A percentile compares a stretch with the other conserved stretches of the same genome.
Evolutionary conservation across 2,113 vertebrate genomes (phyloP).

Genomic region (Ictidomys tridecemlineatus): DNA sequence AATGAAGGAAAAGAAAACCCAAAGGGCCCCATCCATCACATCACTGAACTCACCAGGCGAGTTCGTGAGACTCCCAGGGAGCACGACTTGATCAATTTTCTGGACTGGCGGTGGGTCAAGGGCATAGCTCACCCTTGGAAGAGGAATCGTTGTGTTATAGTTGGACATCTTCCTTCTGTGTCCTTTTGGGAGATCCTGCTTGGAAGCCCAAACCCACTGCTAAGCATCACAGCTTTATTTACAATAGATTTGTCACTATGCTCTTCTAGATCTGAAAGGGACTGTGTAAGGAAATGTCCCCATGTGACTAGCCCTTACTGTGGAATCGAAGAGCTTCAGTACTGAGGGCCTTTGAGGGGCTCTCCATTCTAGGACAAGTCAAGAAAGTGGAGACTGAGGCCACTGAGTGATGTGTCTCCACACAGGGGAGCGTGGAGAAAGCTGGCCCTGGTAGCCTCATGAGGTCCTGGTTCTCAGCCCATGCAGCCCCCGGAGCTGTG

Average conservation of each 20-base stretch:
- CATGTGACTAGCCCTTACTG: not conserved
- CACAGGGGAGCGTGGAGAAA: accelerated
- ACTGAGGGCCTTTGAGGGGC: not conserved
- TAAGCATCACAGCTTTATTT: not conserved
- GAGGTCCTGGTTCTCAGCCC: not conserved
- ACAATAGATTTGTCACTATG: not conserved
- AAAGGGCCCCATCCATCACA: not conserved
- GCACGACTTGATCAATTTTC: not conserved
- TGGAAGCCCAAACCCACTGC: not conserved
- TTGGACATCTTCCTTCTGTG: not conserved
- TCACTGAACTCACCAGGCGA: not conserved
- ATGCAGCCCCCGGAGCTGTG: not conserved
- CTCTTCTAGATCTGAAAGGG: not conserved
- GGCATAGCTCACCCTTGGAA: not conserved
- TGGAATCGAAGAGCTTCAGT: not conserved
- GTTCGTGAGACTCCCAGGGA: not conserved
- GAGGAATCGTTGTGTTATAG: not conserved
- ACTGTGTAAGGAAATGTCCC: not conserved
- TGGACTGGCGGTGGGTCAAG: not conserved
- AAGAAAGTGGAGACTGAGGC: not conserved
- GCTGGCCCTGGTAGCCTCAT: not conserved
- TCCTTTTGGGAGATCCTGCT: not conserved
- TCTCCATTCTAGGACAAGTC: not conserved
- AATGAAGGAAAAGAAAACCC: not conserved
- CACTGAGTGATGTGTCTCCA: not conserved